Percentiles rank a stretch among this genome's conserved stretches.
These are phyloP conservation scores for Homarus americanus DNA, from an alignment of 1,140 invertebrate species.

Conservation along the genomic window DNA sequence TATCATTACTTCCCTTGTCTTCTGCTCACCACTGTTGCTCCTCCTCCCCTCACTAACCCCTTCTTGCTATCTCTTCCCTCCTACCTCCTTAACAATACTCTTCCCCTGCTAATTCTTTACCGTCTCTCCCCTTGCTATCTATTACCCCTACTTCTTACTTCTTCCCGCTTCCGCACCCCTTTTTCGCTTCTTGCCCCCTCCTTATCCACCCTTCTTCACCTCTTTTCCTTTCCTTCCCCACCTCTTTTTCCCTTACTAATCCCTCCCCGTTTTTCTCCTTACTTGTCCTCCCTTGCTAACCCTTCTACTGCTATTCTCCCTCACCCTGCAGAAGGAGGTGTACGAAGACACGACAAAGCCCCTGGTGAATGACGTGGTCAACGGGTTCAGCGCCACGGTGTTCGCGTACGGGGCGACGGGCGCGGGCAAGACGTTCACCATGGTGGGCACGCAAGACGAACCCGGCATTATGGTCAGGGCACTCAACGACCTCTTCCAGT, in stretches of 20 bases:
- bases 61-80: no score
- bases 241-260: background rate
- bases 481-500: constrained; percentile 89
- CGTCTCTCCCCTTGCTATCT: no score
- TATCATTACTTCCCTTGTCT: no score
- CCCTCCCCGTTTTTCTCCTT: background rate
- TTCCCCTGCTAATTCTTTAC: no score
- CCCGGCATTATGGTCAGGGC: constrained; percentile 94
- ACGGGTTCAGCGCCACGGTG: constrained; percentile 89
- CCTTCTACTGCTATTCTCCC: background rate
- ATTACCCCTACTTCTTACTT: no score
- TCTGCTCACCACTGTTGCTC: no score
- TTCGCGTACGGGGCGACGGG: constrained; percentile 98
- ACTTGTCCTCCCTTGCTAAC: background rate
- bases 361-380: constrained; percentile 82
- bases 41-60: no score
- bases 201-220: background rate
- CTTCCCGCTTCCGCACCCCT: no score
- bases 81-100: no score
- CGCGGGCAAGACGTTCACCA: constrained; percentile 94
- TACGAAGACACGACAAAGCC: constrained; percentile 85
- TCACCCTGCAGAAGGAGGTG: constrained; percentile 85
- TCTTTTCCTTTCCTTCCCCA: background rate
- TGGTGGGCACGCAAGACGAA: constrained; percentile 84
- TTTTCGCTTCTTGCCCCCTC: background rate